Evolutionary conservation across 2,113 vertebrate genomes (phyloP), one percentile per base, ranked within the genome.

Genomic region (Cervus canadensis): DNA sequence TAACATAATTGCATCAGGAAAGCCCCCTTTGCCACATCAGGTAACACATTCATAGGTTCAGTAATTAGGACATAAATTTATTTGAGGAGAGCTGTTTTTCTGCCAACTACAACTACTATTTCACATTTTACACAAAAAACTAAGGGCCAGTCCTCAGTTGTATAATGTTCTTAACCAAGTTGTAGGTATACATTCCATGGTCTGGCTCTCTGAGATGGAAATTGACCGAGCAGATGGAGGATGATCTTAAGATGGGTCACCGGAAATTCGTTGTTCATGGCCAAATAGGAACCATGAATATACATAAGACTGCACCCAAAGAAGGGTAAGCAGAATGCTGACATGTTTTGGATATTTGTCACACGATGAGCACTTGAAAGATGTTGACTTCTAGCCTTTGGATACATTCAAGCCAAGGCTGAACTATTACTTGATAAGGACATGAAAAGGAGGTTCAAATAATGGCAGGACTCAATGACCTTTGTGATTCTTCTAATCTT

Each of bases 381-480:
- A 94, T 59, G 50, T 89, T n/a, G 45, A 33, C 62, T 87, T 28
- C n/a, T 50, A 86, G 48, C 36, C 13, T 89, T 88, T 95, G n/a
- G 6, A 23, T 13, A 28, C 28, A 2, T 67, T 64, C 5, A 91
- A 60, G n/a, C n/a, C 78, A 36, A 56, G 36, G 5, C 28, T 60
- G 19, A 17, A 30, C 19, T 87, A 30, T 64, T 50, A n/a, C 13
- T 54, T 81, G 48, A 10, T 25, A 78, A 7, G 64, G 13, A 91
- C 36, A 33, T 76, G 95, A 45, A 91, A 95, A 94, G 62, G 52
- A 87, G 5, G 81, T 45, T 78, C 30, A 92, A 8, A 25, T n/a
- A n/a, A 96, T 52, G 62, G 23, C 56, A 95, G 59, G 50, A 91
- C 78, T 97, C 36, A 40, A 15, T 83, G 94, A 97, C 19, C 59